Conservation (phyloP, 2,113 vertebrate species). For the Sapajus apella region DNA sequence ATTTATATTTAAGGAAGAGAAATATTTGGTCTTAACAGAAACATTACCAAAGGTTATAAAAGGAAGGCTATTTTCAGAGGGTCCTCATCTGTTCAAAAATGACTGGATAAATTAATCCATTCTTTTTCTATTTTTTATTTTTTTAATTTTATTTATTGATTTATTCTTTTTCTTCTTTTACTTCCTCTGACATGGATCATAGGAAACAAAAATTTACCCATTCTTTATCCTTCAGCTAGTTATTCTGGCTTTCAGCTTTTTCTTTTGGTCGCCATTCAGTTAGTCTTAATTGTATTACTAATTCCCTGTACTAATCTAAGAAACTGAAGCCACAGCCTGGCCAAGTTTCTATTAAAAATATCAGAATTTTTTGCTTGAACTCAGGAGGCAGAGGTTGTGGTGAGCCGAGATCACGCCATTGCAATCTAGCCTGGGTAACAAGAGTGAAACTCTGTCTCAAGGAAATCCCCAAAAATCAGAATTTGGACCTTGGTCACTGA, state of each 20-base stretch:
- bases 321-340: not conserved
- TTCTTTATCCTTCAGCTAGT: slow-evolving; percentile 12
- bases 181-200: too few species aligned
- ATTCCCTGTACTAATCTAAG: not conserved
- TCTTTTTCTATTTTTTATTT: not conserved
- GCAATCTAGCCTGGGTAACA: too few species aligned
- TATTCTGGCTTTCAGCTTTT: slow-evolving; percentile 22
- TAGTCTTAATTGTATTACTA: not conserved
- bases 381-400: too few species aligned
- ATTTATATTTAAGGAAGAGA: slow-evolving; percentile 35
- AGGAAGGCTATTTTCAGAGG: slow-evolving; percentile 38
- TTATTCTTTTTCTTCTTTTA: too few species aligned
- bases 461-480: not conserved
- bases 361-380: not conserved
- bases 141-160: too few species aligned
- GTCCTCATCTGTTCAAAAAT: not conserved
- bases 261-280: not conserved
- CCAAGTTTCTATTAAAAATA: not conserved
- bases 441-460: too few species aligned
- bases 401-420: too few species aligned
- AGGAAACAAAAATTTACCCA: not conserved
- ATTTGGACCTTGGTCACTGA: not conserved
- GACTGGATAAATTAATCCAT: not conserved
- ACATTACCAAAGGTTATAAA: slow-evolving; percentile 4
- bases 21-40: slow-evolving; percentile 1